Percentiles rank a stretch among this genome's conserved stretches.
Conservation (phyloP, 2,797 vertebrate genomes). For the Momotus momota region DNA sequence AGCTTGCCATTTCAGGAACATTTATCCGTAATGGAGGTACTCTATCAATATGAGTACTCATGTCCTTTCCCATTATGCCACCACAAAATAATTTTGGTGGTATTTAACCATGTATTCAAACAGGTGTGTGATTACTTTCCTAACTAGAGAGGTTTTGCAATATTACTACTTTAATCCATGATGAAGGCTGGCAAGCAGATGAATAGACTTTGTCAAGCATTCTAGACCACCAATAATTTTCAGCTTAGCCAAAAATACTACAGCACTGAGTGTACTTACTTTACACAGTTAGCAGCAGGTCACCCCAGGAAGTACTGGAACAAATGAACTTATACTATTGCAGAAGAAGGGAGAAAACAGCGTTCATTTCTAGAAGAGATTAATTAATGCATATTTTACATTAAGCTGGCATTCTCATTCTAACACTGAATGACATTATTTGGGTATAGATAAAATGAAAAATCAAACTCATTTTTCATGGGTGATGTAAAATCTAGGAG, state of each 20-base stretch:
- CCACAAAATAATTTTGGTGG: not conserved
- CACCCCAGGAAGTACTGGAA: not conserved
- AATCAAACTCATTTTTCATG: not conserved
- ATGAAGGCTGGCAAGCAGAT: not conserved
- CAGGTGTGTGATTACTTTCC: not conserved
- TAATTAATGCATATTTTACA: not conserved
- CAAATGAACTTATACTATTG: not conserved
- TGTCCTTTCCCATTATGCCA: not conserved
- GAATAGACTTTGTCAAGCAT: not conserved
- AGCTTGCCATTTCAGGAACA: not conserved
- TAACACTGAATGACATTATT: not conserved
- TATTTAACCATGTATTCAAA: not conserved
- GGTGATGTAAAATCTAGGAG: not conserved
- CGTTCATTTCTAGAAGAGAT: not conserved
- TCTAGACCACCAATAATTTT: not conserved
- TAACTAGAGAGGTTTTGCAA: not conserved
- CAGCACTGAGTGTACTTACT: not conserved
- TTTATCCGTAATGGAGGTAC: not conserved
- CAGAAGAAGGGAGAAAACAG: not conserved
- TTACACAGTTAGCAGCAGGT: not conserved
- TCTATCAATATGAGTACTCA: not conserved
- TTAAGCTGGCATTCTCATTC: not conserved
- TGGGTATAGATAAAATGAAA: not conserved
- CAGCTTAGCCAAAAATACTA: not conserved
- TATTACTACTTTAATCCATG: not conserved